A percentile compares a stretch with the other conserved stretches of the same genome.
phyloP scores from a whole-genome alignment of 2,113 vertebrate species.

The Noturus placidus region DNA sequence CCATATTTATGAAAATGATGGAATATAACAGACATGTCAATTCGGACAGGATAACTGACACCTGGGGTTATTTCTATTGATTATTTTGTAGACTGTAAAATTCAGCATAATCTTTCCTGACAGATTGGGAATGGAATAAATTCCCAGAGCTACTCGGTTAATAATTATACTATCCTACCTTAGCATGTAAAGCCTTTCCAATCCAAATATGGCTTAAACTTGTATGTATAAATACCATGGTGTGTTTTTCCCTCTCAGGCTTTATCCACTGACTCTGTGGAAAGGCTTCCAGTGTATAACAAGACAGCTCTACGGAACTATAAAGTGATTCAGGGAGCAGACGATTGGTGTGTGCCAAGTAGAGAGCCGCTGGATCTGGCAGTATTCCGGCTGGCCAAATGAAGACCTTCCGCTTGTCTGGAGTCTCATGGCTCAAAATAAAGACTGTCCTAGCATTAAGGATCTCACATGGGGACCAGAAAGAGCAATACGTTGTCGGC shows the following conservation, averaged over 20 bases:
- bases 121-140: background rate
- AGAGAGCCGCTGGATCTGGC: conserved; percentile 89
- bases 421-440: conserved; percentile 24
- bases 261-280: conserved; percentile 90
- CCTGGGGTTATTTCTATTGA: background rate
- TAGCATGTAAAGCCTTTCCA: background rate
- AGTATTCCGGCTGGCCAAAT: conserved; percentile 77
- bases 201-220: background rate
- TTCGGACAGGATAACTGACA: background rate
- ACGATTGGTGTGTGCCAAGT: conserved; percentile 92
- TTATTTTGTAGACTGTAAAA: conserved; percentile 9
- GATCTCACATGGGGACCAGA: conserved; percentile 12
- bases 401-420: conserved; percentile 38
- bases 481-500: background rate
- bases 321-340: conserved; percentile 84
- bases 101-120: background rate
- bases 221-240: background rate
- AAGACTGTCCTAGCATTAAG: background rate
- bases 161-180: background rate
- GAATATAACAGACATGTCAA: background rate
- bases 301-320: conserved; percentile 93
- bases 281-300: conserved; percentile 92
- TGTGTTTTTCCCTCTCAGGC: conserved; percentile 71
- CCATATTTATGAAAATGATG: background rate
- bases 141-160: background rate